A percentile compares a stretch with the other conserved stretches of the same genome.
Conservation (phyloP, 2,888 invertebrate species). For the Thymelicus lineola region DNA sequence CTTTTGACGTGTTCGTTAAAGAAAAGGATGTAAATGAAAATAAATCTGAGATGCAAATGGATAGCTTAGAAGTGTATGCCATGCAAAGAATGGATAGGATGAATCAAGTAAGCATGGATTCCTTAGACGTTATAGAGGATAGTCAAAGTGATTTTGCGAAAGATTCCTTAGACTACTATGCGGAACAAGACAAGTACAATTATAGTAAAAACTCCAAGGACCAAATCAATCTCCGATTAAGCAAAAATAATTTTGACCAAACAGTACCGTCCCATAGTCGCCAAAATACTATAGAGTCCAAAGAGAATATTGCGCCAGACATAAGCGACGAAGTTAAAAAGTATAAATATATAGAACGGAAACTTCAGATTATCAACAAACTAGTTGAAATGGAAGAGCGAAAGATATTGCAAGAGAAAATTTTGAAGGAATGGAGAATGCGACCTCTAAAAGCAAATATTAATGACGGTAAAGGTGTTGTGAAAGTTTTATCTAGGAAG, state of each 20-base stretch:
- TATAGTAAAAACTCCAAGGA: slow-evolving; percentile 67
- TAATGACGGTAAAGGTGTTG: slow-evolving; percentile 86
- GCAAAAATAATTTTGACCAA: slow-evolving; percentile 58
- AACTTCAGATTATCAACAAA: slow-evolving; percentile 89
- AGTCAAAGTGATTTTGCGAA: slow-evolving; percentile 70
- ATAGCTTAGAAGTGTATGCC: slow-evolving; percentile 84
- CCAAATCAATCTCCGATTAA: slow-evolving; percentile 64
- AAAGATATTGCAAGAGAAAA: slow-evolving; percentile 87
- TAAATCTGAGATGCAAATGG: slow-evolving; percentile 86
- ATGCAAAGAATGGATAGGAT: slow-evolving; percentile 74
- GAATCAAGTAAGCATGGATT: slow-evolving; percentile 80
- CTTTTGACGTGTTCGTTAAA: slow-evolving; percentile 86
- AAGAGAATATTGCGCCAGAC: slow-evolving; percentile 73
- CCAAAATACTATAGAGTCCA: slow-evolving; percentile 55
- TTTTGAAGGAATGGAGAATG: slow-evolving; percentile 86
- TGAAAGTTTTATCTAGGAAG: slow-evolving; percentile 88
- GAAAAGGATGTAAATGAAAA: slow-evolving; percentile 86
- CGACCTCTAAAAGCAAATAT: slow-evolving; percentile 86
- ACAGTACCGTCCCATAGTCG: slow-evolving; percentile 59
- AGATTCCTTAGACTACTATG: slow-evolving; percentile 80
- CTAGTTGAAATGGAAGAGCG: slow-evolving; percentile 88
- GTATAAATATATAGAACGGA: slow-evolving; percentile 88
- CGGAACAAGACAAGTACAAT: slow-evolving; percentile 72
- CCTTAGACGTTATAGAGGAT: slow-evolving; percentile 76
- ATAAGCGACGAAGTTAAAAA: slow-evolving; percentile 85